These are phyloP conservation scores for Loripinus fragilis DNA, from an alignment of 2,888 invertebrate species.

Conservation along the genomic window DNA sequence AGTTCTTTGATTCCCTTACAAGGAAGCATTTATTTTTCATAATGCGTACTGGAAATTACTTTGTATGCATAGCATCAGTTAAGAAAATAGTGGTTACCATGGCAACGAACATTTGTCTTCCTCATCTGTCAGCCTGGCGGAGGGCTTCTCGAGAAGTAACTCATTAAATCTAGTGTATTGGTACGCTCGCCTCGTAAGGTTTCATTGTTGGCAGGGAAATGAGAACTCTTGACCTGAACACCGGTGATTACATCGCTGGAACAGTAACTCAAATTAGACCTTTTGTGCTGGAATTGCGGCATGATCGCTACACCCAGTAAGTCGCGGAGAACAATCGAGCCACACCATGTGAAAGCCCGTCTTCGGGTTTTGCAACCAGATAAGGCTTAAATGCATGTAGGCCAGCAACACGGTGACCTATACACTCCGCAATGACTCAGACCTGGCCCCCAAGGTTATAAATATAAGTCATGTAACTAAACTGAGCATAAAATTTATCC, in stretches of 20 bases:
- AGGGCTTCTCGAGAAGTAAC: constrained; percentile 3
- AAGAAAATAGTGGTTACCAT: constrained; percentile 4
- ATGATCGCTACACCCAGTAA: neutral
- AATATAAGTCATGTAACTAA: too few species aligned
- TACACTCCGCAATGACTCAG: too few species aligned
- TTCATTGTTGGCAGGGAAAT: constrained; percentile 14
- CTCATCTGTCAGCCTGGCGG: constrained; percentile 12
- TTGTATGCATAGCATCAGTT: neutral
- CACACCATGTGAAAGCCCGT: too few species aligned
- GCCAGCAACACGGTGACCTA: too few species aligned
- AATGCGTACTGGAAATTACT: too few species aligned
- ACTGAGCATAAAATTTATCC: too few species aligned
- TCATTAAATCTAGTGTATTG: constrained; percentile 20
- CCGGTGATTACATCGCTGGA: neutral
- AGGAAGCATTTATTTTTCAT: too few species aligned
- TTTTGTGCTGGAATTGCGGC: neutral
- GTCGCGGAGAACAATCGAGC: too few species aligned
- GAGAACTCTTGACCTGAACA: neutral
- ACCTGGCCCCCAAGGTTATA: too few species aligned
- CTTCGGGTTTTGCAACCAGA: too few species aligned
- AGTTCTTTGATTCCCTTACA: too few species aligned
- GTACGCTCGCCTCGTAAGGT: neutral
- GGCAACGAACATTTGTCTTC: constrained; percentile 16
- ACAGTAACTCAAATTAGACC: neutral
- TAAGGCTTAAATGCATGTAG: too few species aligned